A percentile compares a stretch with the other conserved stretches of the same genome.
Evolutionary conservation across 2,113 vertebrate species (phyloP).

Genomic region (Felis catus): F.catus_Fca126_mat1.0 CM031416.1:107922001-107922500

Average conservation of each 20-base stretch:
- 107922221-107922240: not conserved
- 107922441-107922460: not conserved
- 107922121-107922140: not conserved
- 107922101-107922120: not conserved
- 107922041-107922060: not conserved
- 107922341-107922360: not conserved
- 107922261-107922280: not conserved
- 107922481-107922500: not conserved
- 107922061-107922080: not conserved
- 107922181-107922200: not conserved
- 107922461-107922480: not conserved
- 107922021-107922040: not conserved
- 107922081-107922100: not conserved
- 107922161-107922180: not conserved
- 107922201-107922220: not conserved
- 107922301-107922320: not conserved
- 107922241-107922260: not conserved
- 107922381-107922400: fast-evolving
- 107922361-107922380: not conserved
- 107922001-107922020: not conserved
- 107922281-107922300: not conserved
- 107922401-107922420: not conserved
- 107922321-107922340: not conserved
- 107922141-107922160: not conserved
- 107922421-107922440: not conserved